Percentiles rank a stretch among this genome's conserved stretches.
phyloP scores from a whole-genome alignment of 2,113 vertebrate genomes.

The Mobula birostris region DNA sequence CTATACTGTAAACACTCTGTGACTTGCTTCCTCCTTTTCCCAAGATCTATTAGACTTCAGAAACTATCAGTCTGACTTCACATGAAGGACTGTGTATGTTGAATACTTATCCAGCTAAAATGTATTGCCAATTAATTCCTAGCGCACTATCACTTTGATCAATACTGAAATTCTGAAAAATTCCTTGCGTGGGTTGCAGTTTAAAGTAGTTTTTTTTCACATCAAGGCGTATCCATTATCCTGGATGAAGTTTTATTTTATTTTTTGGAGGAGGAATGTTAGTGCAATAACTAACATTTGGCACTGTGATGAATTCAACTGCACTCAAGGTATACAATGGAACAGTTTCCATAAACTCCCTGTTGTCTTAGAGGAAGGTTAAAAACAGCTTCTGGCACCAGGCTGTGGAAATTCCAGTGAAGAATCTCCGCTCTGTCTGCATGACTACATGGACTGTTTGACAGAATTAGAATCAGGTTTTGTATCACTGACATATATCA shows the following conservation, averaged over 20 bases:
- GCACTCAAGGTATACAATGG: background rate
- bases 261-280: background rate
- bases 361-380: background rate
- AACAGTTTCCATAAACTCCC: background rate
- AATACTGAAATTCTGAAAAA: background rate
- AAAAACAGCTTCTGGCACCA: background rate
- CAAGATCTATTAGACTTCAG: too few relatives aligned
- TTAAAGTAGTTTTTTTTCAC: background rate
- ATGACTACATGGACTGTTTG: background rate
- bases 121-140: background rate
- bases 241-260: background rate
- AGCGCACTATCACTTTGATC: background rate
- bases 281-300: background rate
- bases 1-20: too few relatives aligned
- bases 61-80: background rate
- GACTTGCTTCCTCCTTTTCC: too few relatives aligned
- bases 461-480: too few relatives aligned
- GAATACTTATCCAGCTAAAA: background rate
- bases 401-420: background rate
- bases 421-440: background rate
- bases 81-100: background rate
- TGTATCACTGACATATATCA: too few relatives aligned
- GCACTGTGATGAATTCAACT: background rate
- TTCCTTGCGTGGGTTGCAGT: background rate
- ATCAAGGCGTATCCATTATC: background rate